Base-by-base conservation (phyloP, 2,113 vertebrate genomes). In the Pangasianodon hypophthalmus region DNA sequence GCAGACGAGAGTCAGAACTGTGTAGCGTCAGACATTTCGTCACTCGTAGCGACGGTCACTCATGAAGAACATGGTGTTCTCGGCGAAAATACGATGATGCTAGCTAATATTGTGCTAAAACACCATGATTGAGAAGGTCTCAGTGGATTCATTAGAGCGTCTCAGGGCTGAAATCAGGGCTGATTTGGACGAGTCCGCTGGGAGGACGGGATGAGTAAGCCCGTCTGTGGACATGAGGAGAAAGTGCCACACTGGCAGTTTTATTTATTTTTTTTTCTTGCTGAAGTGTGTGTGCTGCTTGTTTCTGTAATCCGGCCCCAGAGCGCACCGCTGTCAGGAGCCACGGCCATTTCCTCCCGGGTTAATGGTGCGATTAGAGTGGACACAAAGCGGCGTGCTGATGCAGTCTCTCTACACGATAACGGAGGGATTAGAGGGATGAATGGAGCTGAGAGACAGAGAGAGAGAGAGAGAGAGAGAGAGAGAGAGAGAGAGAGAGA, bases 291-390 rank as follows among this genome's bases (percentile, higher is more conserved):
- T 80, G 50, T 62, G 84, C 90, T 89, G 64, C 92, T 86, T 91
- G 90, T 32, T 73, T 87, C 62, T 90, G 91, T 96, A 95, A 96
- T 96, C 94, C 93, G 82, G 92, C 87, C 91, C 91, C 89, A 93
- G 94, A 94, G 94, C 93, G 93, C 93, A 54, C 18, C 81, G 88
- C 93, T 91, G 92, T 95, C 95, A 94, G 87, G 73, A 91, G 93
- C 93, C 91, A 91, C 93, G 71, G 89, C 93, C 91, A 93, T 94
- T 96, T 96, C 94, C 96, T 96, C 94, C 94, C 94, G 58, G 44
- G 58, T 93, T 94, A 95, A 95, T 95, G 93, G 94, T 88, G 86
- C 94, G 95, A 95, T 96, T 95, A 96, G 89, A 88, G 83, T 86
- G 88, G 91, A 83, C 89, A 95, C 94, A 96, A 96, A 94, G 86